Conservation (phyloP, 1,140 invertebrate genomes). For the Drosophila kepulauana region DNA sequence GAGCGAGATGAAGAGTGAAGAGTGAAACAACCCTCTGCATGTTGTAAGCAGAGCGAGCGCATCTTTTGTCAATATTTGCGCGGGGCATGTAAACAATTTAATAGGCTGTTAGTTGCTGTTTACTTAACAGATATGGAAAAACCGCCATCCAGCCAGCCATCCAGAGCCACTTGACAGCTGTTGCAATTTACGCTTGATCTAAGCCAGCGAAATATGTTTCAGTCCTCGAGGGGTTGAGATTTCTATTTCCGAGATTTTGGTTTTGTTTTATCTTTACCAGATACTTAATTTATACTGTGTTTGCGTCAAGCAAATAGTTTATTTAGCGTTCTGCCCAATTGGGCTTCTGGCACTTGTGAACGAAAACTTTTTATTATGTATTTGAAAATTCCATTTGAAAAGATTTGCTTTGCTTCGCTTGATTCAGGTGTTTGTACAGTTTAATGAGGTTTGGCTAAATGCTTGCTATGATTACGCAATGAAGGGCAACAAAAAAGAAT, state of each 20-base stretch:
- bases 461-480: background rate
- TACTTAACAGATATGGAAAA: slow-evolving; percentile 52
- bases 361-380: slow-evolving; percentile 19
- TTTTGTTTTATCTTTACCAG: slow-evolving; percentile 55
- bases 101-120: slow-evolving; percentile 73
- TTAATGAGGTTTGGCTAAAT: slow-evolving; percentile 61
- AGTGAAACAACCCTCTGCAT: slow-evolving; percentile 28
- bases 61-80: slow-evolving; percentile 78
- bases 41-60: slow-evolving; percentile 33
- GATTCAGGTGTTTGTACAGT: slow-evolving; percentile 48
- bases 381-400: slow-evolving; percentile 65
- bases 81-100: slow-evolving; percentile 81
- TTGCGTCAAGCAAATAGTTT: slow-evolving; percentile 71
- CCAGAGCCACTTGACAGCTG: slow-evolving; percentile 78
- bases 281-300: slow-evolving; percentile 57
- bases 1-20: background rate
- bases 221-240: slow-evolving; percentile 47
- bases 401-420: slow-evolving; percentile 17
- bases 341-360: slow-evolving; percentile 50
- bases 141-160: slow-evolving; percentile 40
- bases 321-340: slow-evolving; percentile 34
- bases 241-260: slow-evolving; percentile 34
- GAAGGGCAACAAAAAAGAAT: background rate
- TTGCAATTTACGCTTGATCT: slow-evolving; percentile 80
- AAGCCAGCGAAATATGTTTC: slow-evolving; percentile 40